Conservation (phyloP, 2,888 invertebrate species). For the Herminia tarsipennalis region DNA sequence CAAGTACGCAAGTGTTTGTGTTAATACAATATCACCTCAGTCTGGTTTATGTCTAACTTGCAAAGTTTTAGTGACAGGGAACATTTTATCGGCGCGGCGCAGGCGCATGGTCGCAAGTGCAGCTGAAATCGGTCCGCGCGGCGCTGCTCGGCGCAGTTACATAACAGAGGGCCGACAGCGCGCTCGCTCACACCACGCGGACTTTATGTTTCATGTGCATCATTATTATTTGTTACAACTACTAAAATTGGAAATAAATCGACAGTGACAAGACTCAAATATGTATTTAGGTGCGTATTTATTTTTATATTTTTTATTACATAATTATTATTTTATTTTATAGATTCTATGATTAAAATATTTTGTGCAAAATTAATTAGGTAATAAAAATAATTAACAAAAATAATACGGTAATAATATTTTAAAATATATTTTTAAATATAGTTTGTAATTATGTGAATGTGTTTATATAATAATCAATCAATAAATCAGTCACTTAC, state of each 20-base stretch:
- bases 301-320: constrained; percentile 1
- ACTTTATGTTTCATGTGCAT: background rate
- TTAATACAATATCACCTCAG: too few species aligned
- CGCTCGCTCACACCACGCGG: constrained; percentile 39
- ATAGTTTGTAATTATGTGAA: constrained; percentile 24
- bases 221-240: constrained; percentile 1
- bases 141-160: constrained; percentile 53
- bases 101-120: constrained; percentile 22
- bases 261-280: constrained; percentile 16
- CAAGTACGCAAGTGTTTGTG: too few species aligned
- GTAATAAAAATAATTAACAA: too few species aligned
- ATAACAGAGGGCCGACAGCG: constrained; percentile 55
- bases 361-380: too few species aligned
- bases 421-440: background rate
- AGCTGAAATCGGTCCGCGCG: constrained; percentile 37
- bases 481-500: too few species aligned
- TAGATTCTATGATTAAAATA: too few species aligned
- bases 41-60: too few species aligned
- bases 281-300: constrained; percentile 37
- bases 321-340: background rate
- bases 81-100: constrained; percentile 27
- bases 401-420: too few species aligned
- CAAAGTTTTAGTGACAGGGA: background rate
- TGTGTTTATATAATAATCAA: too few species aligned
- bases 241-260: background rate